These are phyloP conservation scores for Spizaetus ornatus DNA, from an alignment of 2,113 vertebrate genomes.

Conservation along the genomic window DNA sequence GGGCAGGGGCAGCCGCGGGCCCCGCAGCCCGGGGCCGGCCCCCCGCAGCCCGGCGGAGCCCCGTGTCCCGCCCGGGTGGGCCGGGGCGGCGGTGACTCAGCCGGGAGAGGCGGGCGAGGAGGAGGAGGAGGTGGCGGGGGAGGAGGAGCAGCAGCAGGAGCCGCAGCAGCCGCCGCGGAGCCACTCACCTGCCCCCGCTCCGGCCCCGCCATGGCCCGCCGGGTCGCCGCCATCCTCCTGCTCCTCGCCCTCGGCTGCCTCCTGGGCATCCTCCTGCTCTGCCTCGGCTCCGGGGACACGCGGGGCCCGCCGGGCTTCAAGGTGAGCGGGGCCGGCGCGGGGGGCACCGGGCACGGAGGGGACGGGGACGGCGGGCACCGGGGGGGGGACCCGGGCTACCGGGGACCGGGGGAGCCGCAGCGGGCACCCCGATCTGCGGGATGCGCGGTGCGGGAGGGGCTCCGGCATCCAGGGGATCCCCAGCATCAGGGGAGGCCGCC, in stretches of 20 bases:
- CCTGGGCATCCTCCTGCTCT: conserved; percentile 82
- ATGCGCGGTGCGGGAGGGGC: background rate
- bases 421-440: background rate
- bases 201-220: background rate
- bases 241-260: conserved; percentile 76
- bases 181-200: background rate
- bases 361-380: background rate
- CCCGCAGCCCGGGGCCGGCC: no score
- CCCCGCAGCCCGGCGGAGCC: no score
- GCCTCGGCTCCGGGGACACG: conserved; percentile 74
- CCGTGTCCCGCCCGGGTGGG: background rate
- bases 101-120: background rate
- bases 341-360: background rate
- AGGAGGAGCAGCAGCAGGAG: background rate
- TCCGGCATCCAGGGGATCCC: background rate
- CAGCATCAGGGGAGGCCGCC: background rate
- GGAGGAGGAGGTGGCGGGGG: background rate
- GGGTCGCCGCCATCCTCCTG: conserved; percentile 43
- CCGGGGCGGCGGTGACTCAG: conserved; percentile 35
- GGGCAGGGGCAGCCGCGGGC: no score
- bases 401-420: background rate
- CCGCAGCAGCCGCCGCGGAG: background rate
- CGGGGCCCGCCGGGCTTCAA: conserved; percentile 75
- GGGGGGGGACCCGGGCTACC: background rate
- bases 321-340: conserved; percentile 69